Evolutionary conservation across 1,140 invertebrate genomes (phyloP), one percentile per base, ranked within the genome.

Genomic region (Papilio dardanus): DNA sequence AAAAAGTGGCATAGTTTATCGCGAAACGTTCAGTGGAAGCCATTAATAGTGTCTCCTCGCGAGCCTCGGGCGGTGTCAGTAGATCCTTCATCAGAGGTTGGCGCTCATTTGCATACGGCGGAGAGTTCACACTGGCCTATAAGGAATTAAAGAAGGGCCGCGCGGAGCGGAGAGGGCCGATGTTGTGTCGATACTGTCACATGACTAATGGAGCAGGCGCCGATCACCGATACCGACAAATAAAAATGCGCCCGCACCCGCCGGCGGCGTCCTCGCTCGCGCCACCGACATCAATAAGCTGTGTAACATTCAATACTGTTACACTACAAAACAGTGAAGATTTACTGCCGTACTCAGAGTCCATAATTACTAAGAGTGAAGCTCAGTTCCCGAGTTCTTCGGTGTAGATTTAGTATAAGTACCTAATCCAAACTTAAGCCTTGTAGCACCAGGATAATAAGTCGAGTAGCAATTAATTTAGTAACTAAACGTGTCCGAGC

Each of bases 191-290:
- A 92, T 93, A 91, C 81, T 90, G 89, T 93, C 90, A 91, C 86
- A 89, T 91, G 90, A 93, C 88, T 93, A 93, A 93, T 92, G 91
- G 91, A 89, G 86, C 87, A 85, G 88, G 88, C 89, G 90, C 90
- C 90, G 89, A 88, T 89, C 88, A 84, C 78, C 83, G 89, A 92
- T 91, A 92, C 87, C 86, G 85, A 84, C 85, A 87, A 92, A 92
- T 90, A 92, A 91, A 91, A 92, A 87, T 88, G 88, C 85, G 81
- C 80, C 77, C 74, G 77, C 82, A 76, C 81, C 81, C 82, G 42
- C 84, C 84, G 81, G 81, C 82, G 82, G 24, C 54, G 54, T 21
- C 54, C 54, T 28, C 54, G 54, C 54, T 14, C 54, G 54, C 54
- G 54, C 54, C 24, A 10, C 10, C 54, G 5, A 14, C 54, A 62